Percentiles rank a stretch among this genome's conserved stretches.
Evolutionary conservation across 1,140 invertebrate species (phyloP).

Genomic region (Drosophila elegans): DNA sequence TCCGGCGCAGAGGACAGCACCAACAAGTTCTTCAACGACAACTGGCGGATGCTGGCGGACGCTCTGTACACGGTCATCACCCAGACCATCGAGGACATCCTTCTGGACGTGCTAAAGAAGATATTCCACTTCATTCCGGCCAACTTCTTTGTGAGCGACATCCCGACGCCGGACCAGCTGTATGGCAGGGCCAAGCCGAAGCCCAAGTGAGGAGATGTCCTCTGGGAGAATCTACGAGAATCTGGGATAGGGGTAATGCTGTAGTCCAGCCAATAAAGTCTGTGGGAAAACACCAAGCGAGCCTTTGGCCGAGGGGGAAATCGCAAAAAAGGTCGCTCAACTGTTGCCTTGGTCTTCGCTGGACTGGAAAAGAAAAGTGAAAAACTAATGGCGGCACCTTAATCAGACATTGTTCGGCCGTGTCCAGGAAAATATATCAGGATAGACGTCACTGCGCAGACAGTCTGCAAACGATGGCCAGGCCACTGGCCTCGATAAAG

Average conservation of each 20-base stretch:
- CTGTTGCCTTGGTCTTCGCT: conserved; percentile 52
- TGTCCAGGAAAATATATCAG: conserved; percentile 61
- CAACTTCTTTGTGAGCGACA: conserved; percentile 87
- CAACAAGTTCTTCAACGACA: conserved; percentile 89
- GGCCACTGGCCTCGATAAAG: conserved; percentile 9
- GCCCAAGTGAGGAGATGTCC: conserved; percentile 25
- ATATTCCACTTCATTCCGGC: conserved; percentile 89
- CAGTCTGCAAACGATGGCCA: conserved; percentile 8
- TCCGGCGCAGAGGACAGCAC: conserved; percentile 88
- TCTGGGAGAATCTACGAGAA: not conserved
- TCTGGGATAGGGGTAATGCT: conserved; percentile 5
- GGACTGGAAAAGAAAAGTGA: conserved; percentile 1
- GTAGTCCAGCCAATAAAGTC: conserved; percentile 30
- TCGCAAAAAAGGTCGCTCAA: conserved; percentile 45
- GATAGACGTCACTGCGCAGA: conserved; percentile 56
- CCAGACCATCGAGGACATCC: conserved; percentile 89
- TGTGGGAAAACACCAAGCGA: conserved; percentile 8
- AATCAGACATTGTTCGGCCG: conserved; percentile 41
- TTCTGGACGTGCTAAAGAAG: conserved; percentile 87
- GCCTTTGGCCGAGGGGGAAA: not conserved
- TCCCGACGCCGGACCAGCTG: conserved; percentile 83
- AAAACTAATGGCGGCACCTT: conserved; percentile 48
- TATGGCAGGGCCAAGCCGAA: conserved; percentile 64
- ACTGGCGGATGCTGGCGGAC: conserved; percentile 89
- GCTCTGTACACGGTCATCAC: conserved; percentile 88